Percentiles rank a stretch among this genome's conserved stretches.
Conservation (phyloP, 1,140 invertebrate species). For the Cardiocondyla obscurior region DNA sequence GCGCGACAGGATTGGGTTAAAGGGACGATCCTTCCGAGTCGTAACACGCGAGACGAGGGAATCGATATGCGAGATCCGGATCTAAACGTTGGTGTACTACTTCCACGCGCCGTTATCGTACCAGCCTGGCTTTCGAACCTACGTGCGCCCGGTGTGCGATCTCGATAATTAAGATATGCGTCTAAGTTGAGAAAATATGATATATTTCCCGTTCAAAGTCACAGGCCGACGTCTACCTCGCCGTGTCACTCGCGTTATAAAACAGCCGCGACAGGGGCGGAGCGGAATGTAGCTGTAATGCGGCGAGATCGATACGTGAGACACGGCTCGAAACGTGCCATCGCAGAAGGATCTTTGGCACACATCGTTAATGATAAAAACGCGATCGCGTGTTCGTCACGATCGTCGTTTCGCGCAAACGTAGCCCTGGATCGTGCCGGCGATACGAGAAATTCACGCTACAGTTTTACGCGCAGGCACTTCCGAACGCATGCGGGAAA, state of each 20-base stretch:
- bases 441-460: constrained; percentile 4
- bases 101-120: not conserved
- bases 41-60: not conserved
- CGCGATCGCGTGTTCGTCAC: constrained; percentile 28
- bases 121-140: not conserved
- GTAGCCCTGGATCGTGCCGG: not conserved
- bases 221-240: not conserved
- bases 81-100: not conserved
- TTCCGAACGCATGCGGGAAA: not conserved
- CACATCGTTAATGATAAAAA: constrained; percentile 42
- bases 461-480: not conserved
- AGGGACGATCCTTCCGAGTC: not conserved
- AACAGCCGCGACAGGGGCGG: not conserved
- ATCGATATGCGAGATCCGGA: constrained; percentile 13
- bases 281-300: not conserved
- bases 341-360: constrained; percentile 38
- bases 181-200: not conserved
- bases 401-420: constrained; percentile 1
- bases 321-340: constrained; percentile 36
- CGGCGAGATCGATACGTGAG: constrained; percentile 22
- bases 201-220: not conserved
- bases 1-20: constrained; percentile 23
- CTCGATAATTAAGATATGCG: not conserved
- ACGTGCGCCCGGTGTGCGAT: not conserved
- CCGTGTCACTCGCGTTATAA: not conserved